phyloP scores from a whole-genome alignment of 2,113 vertebrate genomes.

The Rhinolophus sinicus region DNA sequence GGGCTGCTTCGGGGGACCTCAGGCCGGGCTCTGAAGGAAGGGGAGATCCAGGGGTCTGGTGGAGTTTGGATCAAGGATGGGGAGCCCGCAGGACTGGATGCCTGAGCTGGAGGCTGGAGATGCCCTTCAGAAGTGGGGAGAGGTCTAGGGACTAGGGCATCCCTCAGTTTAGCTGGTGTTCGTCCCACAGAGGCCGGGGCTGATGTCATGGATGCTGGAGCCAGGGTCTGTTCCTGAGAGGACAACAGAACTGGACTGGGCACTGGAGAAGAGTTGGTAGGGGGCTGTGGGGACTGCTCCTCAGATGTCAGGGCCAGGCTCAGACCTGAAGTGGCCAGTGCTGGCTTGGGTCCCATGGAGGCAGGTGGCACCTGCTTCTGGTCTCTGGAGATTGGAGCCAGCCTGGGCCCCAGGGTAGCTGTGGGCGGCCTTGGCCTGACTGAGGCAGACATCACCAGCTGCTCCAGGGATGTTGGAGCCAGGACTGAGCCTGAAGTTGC shows the following conservation, averaged over 20 bases:
- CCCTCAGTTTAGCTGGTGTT: conserved; percentile 50
- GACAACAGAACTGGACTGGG: conserved; percentile 52
- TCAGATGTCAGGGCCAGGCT: conserved; percentile 58
- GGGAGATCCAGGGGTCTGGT: conserved; percentile 43
- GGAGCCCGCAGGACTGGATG: neutral
- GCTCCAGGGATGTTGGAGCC: conserved; percentile 51
- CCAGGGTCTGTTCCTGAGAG: conserved; percentile 54
- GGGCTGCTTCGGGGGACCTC: conserved; percentile 61
- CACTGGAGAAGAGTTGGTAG: conserved; percentile 7
- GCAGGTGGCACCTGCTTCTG: conserved; percentile 62
- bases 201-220: neutral
- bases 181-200: neutral
- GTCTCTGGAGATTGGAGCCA: conserved; percentile 44
- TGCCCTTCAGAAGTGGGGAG: neutral
- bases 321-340: conserved; percentile 50
- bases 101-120: conserved; percentile 36
- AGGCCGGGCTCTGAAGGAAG: conserved; percentile 75
- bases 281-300: conserved; percentile 1
- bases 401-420: neutral
- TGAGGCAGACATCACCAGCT: conserved; percentile 43
- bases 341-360: conserved; percentile 62
- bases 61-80: conserved; percentile 41
- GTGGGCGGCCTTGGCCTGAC: conserved; percentile 9
- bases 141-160: neutral
- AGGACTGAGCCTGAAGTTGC: conserved; percentile 17